Base-by-base conservation (phyloP, 1,140 invertebrate species). In the Harlomillsia oculata region DNA sequence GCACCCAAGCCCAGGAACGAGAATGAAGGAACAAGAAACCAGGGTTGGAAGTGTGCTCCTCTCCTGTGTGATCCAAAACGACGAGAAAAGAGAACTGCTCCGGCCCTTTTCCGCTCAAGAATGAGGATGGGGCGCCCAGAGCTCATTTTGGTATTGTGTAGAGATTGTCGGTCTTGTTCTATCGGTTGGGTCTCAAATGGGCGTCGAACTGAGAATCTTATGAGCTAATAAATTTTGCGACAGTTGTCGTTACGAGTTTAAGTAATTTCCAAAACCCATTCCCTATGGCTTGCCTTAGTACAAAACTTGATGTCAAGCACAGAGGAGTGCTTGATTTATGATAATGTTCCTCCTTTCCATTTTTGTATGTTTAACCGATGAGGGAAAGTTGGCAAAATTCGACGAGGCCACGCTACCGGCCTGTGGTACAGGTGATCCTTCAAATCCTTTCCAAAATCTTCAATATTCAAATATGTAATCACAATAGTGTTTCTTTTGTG, bases 141-240 rank as follows among this genome's bases (percentile, higher is more conserved):
- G 56, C 49, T 60, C 53, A 51, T 56, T 44, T 60, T 48, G 36
- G 59, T 56, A 48, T 54, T 58, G 53, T 54, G 41, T 55, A 50
- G 36, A 55, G 48, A 56, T 56, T 62, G 55, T 57, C 49, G 56
- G 39, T 53, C 52, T 41, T 54, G 57, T 62, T 62, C 55, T 54
- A 53, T 57, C 50, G 43, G 21, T 29, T 45, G 50, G 43, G 36
- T 49, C 45, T 60, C 53, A 55, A 64, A 64, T 64, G 58, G 62
- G 62, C 62, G 62, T 64, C 58, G 59, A 64, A 60, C 62, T 62
- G 60, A 60, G 48, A 63, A 65, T 65, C 64, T 65, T 65, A 65
- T 65, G 64, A 65, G 64, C 64, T 62, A 65, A 65, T 65, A 65
- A 65, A 65, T 65, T 65, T 65, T 62, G 64, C 57, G 60, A 65